These are phyloP conservation scores for Aphrocallistes beatrix DNA, from an alignment of 37 sponge, comb jelly and placozoan genomes.

Conservation along the genomic window DNA sequence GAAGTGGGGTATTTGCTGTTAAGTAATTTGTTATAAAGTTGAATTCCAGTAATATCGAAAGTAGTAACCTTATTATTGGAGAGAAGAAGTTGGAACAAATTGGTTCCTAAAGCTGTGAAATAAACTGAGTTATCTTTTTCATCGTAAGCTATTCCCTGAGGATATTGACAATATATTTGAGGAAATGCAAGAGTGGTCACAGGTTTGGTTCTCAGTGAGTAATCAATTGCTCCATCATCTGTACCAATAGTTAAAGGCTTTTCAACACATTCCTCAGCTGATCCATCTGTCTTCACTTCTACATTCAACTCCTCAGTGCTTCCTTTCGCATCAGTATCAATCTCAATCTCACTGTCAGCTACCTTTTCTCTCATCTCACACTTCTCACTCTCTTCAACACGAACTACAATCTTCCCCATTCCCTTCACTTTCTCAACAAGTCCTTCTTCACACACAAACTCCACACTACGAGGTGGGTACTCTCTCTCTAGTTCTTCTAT, in stretches of 20 bases:
- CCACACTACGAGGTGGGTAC: not conserved
- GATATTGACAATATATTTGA: not conserved
- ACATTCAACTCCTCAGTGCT: too few relatives aligned
- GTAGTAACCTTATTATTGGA: not conserved
- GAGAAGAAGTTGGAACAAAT: too few relatives aligned
- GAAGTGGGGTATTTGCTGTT: too few relatives aligned
- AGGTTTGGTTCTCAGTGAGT: not conserved
- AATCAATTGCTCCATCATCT: too few relatives aligned
- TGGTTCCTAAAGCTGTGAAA: too few relatives aligned
- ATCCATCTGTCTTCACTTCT: not conserved
- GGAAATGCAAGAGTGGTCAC: not conserved
- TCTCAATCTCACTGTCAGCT: not conserved
- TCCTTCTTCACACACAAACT: not conserved
- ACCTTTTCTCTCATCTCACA: not conserved
- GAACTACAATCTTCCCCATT: not conserved
- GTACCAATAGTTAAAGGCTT: too few relatives aligned
- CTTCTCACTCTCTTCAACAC: not conserved
- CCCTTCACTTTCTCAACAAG: not conserved
- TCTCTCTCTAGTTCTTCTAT: not conserved
- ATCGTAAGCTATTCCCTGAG: constrained; percentile 12
- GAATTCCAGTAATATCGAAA: not conserved
- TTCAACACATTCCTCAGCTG: not conserved
- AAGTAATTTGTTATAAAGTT: too few relatives aligned
- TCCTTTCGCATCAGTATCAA: too few relatives aligned
- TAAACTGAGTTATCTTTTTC: not conserved